phyloP scores from a whole-genome alignment of 2,888 invertebrate species.

The Drosophila peninsularis region DNA sequence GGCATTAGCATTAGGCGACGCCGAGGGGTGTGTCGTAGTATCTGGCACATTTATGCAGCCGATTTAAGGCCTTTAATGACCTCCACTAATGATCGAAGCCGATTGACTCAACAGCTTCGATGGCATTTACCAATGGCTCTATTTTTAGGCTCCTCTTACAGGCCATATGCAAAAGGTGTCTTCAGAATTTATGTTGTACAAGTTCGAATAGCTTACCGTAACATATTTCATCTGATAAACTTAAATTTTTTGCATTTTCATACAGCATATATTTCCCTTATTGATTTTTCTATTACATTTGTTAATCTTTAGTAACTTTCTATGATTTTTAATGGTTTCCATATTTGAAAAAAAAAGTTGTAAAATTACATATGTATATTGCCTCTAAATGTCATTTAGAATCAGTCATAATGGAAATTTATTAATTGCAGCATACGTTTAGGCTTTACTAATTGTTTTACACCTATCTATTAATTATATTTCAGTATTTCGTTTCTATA shows the following conservation, averaged over 20 bases:
- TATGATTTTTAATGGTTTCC: not conserved
- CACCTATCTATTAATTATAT: not conserved
- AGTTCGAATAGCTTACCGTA: not conserved
- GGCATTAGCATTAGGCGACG: constrained; percentile 27
- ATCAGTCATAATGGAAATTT: not conserved
- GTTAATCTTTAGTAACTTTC: not conserved
- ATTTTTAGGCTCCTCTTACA: constrained; percentile 49
- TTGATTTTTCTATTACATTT: too few relatives aligned
- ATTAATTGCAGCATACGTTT: constrained; percentile 14
- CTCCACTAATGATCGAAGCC: constrained; percentile 74
- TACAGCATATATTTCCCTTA: not conserved
- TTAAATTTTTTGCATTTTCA: not conserved
- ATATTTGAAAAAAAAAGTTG: not conserved
- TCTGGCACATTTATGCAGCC: constrained; percentile 30
- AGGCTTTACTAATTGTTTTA: constrained; percentile 5
- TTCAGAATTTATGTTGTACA: constrained; percentile 4
- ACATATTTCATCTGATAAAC: not conserved
- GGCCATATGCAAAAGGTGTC: constrained; percentile 14
- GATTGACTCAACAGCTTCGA: constrained; percentile 69
- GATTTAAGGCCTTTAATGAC: constrained; percentile 76
- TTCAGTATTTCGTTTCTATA: not conserved
- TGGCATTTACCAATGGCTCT: constrained; percentile 50
- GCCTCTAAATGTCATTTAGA: not conserved
- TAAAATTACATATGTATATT: not conserved
- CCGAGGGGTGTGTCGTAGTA: constrained; percentile 40